phyloP scores from a whole-genome alignment of 2,797 vertebrate species.

The Limnodromus scolopaceus region DNA sequence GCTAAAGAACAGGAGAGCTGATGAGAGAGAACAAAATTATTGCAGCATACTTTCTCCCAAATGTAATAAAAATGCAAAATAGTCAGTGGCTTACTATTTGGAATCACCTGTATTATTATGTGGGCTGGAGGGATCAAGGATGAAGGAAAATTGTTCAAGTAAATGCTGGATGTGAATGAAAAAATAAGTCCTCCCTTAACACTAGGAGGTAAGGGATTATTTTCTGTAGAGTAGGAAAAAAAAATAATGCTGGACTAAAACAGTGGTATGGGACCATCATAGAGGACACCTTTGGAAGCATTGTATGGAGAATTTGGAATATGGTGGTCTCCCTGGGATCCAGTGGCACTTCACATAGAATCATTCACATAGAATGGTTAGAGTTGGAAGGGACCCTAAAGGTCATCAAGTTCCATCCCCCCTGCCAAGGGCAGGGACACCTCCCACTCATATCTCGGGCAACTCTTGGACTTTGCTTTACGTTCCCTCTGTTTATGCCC shows the following conservation, averaged over 20 bases:
- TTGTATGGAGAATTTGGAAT: not conserved
- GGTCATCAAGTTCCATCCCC: too few relatives aligned
- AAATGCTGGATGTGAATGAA: not conserved
- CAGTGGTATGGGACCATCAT: not conserved
- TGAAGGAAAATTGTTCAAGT: not conserved
- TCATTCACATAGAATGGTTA: not conserved
- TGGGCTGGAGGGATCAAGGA: not conserved
- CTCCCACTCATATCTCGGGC: rapidly evolving
- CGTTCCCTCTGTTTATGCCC: rapidly evolving
- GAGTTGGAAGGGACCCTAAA: too few relatives aligned
- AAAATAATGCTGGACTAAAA: not conserved
- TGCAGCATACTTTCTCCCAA: not conserved
- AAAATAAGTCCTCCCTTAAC: not conserved
- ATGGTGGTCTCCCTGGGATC: not conserved
- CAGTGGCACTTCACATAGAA: not conserved
- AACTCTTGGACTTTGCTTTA: not conserved
- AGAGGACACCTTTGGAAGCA: not conserved
- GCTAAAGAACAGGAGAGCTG: not conserved
- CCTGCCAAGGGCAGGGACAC: too few relatives aligned
- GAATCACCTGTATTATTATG: not conserved
- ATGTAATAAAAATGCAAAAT: not conserved
- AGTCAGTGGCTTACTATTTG: not conserved
- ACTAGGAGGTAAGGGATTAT: not conserved
- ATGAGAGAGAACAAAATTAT: not conserved
- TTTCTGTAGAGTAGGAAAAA: not conserved